Evolutionary conservation across 2,113 vertebrate genomes (phyloP), one percentile per base, ranked within the genome.

Genomic region (Notiomystis cincta): DNA sequence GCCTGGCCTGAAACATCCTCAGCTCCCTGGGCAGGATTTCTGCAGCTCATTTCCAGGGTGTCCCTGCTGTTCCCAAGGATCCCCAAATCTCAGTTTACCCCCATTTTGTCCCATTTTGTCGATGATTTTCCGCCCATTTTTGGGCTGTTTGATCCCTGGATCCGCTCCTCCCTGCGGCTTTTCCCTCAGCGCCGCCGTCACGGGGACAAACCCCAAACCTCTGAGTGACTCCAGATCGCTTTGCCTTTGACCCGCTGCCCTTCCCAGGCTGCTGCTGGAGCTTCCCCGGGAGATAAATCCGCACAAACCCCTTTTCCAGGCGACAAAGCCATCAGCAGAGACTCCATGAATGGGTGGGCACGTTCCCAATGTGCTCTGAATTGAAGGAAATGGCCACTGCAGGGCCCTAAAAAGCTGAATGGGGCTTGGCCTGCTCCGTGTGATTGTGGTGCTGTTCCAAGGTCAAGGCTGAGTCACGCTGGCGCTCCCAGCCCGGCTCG

Each of bases 1-100:
- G 10, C 38, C 28, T 27, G 81, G 33, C 42, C 60, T 14, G 31
- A 4, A 28, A 4, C 42, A 12, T 7, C 28, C n/a, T 2, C 22
- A 11, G 50, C 24, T 9, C 40, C 19, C 57, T 22, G 3, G 7
- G 23, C 47, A 64, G 7, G 9, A 2, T 27, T 44, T 9, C 77
- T 8, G 18, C 18, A 2, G 15, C 60, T 51, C 15, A 0, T 33
- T n/a, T 37, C 80, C 61, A 16, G 6, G 66, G 8, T 0, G 1
- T 10, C 42, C 38, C 50, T 1, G n/a, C 4, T 1, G 6, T 38
- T 51, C 50, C 69, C 28, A 4, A 20, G 38, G n/a, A 18, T 6
- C 54, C 35, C 0, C 44, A 30, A 15, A 50, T 22, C 51, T 6
- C 13, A 1, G 0, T n/a, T 57, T n/a, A 5, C 18, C 18, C 58